These are phyloP conservation scores for Sesamia inferens DNA, from an alignment of 2,888 invertebrate genomes.

Conservation along the genomic window DNA sequence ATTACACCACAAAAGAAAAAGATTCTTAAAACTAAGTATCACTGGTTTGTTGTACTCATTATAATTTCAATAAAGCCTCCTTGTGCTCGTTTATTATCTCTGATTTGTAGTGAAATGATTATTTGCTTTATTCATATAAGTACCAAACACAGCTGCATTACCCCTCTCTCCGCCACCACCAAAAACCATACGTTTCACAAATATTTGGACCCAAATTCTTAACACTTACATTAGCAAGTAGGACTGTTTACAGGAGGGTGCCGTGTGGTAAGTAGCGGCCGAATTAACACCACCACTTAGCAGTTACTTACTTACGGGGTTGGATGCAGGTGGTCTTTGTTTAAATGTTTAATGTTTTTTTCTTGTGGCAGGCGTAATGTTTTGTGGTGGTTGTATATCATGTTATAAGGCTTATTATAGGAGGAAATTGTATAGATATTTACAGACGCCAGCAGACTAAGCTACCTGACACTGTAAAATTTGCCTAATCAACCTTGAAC, in stretches of 20 bases:
- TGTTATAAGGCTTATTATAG: slow-evolving; percentile 1
- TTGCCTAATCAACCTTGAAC: no score
- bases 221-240: slow-evolving; percentile 77
- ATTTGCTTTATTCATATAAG: neutral
- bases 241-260: slow-evolving; percentile 69
- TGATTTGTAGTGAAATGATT: neutral
- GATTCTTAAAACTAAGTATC: neutral
- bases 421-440: neutral
- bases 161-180: slow-evolving; percentile 15
- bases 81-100: neutral
- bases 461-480: no score
- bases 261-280: slow-evolving; percentile 69
- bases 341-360: slow-evolving; percentile 73
- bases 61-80: neutral
- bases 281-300: slow-evolving; percentile 87
- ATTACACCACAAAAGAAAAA: neutral
- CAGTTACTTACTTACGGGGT: slow-evolving; percentile 82
- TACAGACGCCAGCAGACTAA: neutral
- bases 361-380: slow-evolving; percentile 35
- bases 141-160: slow-evolving; percentile 41
- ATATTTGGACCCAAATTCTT: slow-evolving; percentile 80
- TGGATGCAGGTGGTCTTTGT: slow-evolving; percentile 88
- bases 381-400: slow-evolving; percentile 31
- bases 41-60: neutral
- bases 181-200: slow-evolving; percentile 65